A percentile compares a stretch with the other conserved stretches of the same genome.
These are phyloP conservation scores for Marasmarcha lunaedactyla DNA, from an alignment of 2,888 invertebrate species.

Conservation along the genomic window DNA sequence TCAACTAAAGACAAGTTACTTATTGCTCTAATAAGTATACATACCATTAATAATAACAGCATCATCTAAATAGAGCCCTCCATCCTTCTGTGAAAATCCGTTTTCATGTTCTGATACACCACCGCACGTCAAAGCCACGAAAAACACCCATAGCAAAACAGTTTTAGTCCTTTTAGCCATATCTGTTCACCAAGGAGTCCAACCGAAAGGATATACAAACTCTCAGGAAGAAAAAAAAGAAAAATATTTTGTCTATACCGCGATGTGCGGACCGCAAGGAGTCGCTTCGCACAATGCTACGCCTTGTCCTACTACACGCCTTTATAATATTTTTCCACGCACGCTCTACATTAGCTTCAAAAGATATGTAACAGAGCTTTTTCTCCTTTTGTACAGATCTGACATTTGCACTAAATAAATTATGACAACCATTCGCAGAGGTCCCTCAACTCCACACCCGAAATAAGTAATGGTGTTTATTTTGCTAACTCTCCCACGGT, in stretches of 20 bases:
- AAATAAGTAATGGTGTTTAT: conserved; percentile 34
- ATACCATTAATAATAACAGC: conserved; percentile 62
- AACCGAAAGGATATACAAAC: conserved; percentile 37
- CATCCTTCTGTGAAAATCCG: conserved; percentile 50
- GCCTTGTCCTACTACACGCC: conserved; percentile 37
- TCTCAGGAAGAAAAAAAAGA: too few relatives aligned
- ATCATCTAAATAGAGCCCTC: conserved; percentile 55
- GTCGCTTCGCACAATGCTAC: conserved; percentile 62
- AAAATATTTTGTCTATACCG: too few relatives aligned
- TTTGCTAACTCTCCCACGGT: conserved; percentile 28
- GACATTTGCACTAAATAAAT: conserved; percentile 41
- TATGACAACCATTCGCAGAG: conserved; percentile 40
- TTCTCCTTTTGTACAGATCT: conserved; percentile 50
- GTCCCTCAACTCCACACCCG: conserved; percentile 18
- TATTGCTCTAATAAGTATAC: too few relatives aligned
- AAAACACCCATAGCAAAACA: conserved; percentile 31
- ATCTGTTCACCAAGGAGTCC: too few relatives aligned
- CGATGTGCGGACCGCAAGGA: conserved; percentile 55
- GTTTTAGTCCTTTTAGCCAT: conserved; percentile 37
- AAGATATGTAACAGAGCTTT: conserved; percentile 57
- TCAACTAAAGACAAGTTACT: too few relatives aligned
- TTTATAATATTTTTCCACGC: conserved; percentile 62
- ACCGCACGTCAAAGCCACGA: conserved; percentile 34
- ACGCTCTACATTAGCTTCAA: conserved; percentile 55
- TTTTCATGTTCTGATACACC: conserved; percentile 33